Conservation (phyloP, 2,797 vertebrate species). For the Lepilemur septentrionalis region DNA sequence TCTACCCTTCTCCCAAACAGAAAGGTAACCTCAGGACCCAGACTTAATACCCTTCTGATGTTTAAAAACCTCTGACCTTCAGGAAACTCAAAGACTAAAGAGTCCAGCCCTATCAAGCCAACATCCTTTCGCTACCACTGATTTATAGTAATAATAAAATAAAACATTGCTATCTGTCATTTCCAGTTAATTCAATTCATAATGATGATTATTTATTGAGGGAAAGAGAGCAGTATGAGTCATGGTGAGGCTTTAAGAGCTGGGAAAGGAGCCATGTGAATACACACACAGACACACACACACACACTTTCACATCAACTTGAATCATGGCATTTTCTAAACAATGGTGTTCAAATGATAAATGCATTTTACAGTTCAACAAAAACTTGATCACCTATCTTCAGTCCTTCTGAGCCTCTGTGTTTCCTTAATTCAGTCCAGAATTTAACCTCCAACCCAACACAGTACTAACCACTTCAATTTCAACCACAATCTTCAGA, state of each 20-base stretch:
- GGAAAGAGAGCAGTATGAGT: background rate
- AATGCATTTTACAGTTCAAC: background rate
- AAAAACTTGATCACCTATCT: background rate
- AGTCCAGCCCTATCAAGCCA: background rate
- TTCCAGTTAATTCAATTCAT: slow-evolving; percentile 51
- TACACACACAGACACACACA: background rate
- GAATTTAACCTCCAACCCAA: background rate
- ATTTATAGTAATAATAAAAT: slow-evolving; percentile 44
- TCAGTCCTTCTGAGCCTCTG: background rate
- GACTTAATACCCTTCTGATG: background rate
- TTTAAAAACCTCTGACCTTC: slow-evolving; percentile 35
- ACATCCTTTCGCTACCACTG: background rate
- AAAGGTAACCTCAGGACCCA: background rate
- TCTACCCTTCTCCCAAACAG: background rate
- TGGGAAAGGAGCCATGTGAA: background rate
- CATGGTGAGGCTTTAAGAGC: background rate
- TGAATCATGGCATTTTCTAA: slow-evolving; percentile 18
- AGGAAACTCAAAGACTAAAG: background rate
- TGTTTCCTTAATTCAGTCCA: background rate
- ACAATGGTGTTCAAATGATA: background rate
- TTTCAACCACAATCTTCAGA: slow-evolving; percentile 1
- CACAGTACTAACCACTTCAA: background rate
- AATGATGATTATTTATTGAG: background rate
- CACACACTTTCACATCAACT: background rate
- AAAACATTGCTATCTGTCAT: slow-evolving; percentile 12